A percentile compares a stretch with the other conserved stretches of the same genome.
Evolutionary conservation across 2,888 invertebrate genomes (phyloP).

Genomic region (Pantelozetes paolii): DNA sequence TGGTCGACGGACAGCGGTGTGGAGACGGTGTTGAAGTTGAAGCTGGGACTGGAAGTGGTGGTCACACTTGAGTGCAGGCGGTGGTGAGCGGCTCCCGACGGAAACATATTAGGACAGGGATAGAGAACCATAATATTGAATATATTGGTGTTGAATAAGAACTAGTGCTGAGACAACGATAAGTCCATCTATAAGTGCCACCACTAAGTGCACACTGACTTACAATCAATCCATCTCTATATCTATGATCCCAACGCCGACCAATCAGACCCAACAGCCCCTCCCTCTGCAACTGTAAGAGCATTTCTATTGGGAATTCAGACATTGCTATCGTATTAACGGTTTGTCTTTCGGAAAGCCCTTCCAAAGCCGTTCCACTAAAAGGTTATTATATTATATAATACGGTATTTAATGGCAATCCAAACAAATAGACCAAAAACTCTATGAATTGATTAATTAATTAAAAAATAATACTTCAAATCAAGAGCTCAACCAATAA

Average conservation of each 20-base stretch:
- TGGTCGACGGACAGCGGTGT: slow-evolving; percentile 5
- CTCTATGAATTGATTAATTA: slow-evolving; percentile 3
- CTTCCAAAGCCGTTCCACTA: slow-evolving; percentile 17
- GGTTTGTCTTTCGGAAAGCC: slow-evolving; percentile 9
- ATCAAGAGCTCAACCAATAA: slow-evolving; percentile 32
- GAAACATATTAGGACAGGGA: slow-evolving; percentile 30
- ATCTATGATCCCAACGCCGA: background rate
- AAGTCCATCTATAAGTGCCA: slow-evolving; percentile 25
- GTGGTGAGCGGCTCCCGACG: slow-evolving; percentile 12
- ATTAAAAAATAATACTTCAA: slow-evolving; percentile 31
- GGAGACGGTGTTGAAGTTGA: slow-evolving; percentile 6
- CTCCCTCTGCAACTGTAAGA: slow-evolving; percentile 7
- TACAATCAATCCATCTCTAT: slow-evolving; percentile 12
- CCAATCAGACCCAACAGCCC: background rate
- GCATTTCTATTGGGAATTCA: slow-evolving; percentile 31
- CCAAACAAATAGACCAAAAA: slow-evolving; percentile 5
- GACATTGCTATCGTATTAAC: background rate
- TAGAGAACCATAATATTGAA: slow-evolving; percentile 37
- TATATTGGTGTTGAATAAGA: background rate
- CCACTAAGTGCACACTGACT: slow-evolving; percentile 1
- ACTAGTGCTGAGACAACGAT: background rate
- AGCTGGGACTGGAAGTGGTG: background rate
- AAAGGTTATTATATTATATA: slow-evolving; percentile 28
- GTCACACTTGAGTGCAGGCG: slow-evolving; percentile 19
- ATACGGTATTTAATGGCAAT: slow-evolving; percentile 14